Percentiles rank a stretch among this genome's conserved stretches.
These are phyloP conservation scores for Lepus timidus DNA, from an alignment of 2,113 vertebrate genomes.

Conservation along the genomic window DNA sequence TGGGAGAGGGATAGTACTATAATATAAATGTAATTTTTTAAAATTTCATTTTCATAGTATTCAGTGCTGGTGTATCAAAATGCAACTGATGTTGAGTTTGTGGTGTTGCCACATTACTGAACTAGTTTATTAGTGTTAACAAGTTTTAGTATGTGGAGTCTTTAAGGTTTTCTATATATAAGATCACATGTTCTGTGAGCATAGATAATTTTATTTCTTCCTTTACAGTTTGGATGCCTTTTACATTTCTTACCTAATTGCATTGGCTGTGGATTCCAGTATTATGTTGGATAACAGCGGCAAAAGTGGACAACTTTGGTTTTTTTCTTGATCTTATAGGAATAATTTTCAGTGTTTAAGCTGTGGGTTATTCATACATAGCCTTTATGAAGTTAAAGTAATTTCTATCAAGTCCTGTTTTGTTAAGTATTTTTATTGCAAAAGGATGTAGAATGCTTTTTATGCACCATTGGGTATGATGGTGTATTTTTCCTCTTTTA, in stretches of 20 bases:
- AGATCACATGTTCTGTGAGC: neutral
- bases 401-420: slow-evolving; percentile 7
- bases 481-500: neutral
- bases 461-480: neutral
- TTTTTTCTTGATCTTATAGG: neutral
- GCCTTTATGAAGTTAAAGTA: neutral
- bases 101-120: neutral
- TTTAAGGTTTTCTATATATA: neutral
- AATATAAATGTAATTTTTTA: neutral
- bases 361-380: neutral
- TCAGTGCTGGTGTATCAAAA: neutral
- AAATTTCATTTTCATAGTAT: neutral
- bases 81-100: neutral
- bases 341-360: neutral
- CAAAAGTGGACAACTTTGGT: neutral
- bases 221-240: neutral
- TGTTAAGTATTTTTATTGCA: neutral
- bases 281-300: neutral
- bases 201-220: neutral
- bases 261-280: neutral
- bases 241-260: neutral
- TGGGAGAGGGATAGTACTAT: neutral
- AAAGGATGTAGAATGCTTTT: neutral
- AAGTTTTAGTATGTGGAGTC: neutral
- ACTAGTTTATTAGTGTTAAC: neutral